Evolutionary conservation across 2,888 invertebrate species (phyloP).

Genomic region (Parelbella ahira): DNA sequence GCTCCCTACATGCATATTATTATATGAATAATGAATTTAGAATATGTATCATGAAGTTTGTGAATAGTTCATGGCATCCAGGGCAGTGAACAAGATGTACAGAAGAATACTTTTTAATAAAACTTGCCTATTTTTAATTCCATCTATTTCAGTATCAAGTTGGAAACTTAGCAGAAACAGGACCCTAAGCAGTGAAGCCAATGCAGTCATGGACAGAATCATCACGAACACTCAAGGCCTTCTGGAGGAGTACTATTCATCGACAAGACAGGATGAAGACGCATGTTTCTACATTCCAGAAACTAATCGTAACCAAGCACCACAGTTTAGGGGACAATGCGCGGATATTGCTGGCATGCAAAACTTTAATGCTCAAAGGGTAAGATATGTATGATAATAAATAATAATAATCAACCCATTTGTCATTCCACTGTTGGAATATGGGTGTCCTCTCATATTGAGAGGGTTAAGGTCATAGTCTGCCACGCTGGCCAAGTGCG

Average conservation of each 20-base stretch:
- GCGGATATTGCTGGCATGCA: constrained; percentile 41
- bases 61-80: too few species aligned
- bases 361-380: constrained; percentile 47
- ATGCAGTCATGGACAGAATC: constrained; percentile 37
- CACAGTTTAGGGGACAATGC: constrained; percentile 58
- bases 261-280: constrained; percentile 51
- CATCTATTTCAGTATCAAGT: constrained; percentile 60
- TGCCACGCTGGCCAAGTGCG: too few species aligned
- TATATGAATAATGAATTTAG: too few species aligned
- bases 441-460: too few species aligned
- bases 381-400: too few species aligned
- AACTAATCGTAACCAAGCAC: constrained; percentile 38
- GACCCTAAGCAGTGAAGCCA: constrained; percentile 38
- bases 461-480: too few species aligned
- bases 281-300: constrained; percentile 63
- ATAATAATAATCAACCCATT: too few species aligned
- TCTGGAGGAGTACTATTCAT: constrained; percentile 44
- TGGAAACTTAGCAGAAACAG: constrained; percentile 58
- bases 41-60: too few species aligned
- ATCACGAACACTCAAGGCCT: constrained; percentile 56
- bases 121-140: constrained; percentile 7
- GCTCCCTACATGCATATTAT: too few species aligned
- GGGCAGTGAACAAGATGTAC: too few species aligned
- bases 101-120: too few species aligned
- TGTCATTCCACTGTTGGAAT: too few species aligned